phyloP scores from a whole-genome alignment of 2,113 vertebrate genomes.

The Jaculus jaculus region DNA sequence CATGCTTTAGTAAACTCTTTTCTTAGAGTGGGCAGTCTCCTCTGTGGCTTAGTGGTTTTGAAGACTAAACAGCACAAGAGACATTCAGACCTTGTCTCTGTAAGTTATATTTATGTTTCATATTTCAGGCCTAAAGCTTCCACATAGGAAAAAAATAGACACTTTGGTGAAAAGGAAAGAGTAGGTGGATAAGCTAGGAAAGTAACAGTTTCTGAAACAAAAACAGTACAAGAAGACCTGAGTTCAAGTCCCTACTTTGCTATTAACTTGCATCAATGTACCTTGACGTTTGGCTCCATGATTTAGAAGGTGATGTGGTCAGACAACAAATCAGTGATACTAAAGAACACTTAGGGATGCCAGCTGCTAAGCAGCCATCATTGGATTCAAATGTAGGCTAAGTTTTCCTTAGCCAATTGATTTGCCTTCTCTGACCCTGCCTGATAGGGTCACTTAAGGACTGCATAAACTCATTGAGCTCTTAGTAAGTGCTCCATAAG shows the following conservation, averaged over 20 bases:
- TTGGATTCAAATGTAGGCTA: neutral
- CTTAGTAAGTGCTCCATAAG: neutral
- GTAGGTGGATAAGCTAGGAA: neutral
- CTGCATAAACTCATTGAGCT: neutral
- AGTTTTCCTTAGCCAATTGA: neutral
- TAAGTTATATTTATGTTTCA: constrained; percentile 69
- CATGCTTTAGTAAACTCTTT: constrained; percentile 10
- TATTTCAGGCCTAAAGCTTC: constrained; percentile 50
- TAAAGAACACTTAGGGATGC: neutral
- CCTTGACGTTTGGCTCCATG: neutral
- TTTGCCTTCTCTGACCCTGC: neutral
- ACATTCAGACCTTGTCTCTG: constrained; percentile 40
- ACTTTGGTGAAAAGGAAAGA: constrained; percentile 46
- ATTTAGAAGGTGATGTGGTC: neutral
- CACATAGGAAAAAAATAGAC: constrained; percentile 3
- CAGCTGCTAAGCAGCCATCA: neutral
- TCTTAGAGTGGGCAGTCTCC: constrained; percentile 13
- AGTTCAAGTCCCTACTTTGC: constrained; percentile 3
- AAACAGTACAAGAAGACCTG: neutral
- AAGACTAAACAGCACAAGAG: constrained; percentile 56
- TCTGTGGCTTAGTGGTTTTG: constrained; percentile 70
- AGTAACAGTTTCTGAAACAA: constrained; percentile 31
- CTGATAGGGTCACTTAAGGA: neutral
- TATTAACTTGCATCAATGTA: neutral
- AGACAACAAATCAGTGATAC: neutral